Percentiles rank a stretch among this genome's conserved stretches.
Conservation (phyloP, 2,888 invertebrate genomes). For the Hirtodrosophila duncani region DNA sequence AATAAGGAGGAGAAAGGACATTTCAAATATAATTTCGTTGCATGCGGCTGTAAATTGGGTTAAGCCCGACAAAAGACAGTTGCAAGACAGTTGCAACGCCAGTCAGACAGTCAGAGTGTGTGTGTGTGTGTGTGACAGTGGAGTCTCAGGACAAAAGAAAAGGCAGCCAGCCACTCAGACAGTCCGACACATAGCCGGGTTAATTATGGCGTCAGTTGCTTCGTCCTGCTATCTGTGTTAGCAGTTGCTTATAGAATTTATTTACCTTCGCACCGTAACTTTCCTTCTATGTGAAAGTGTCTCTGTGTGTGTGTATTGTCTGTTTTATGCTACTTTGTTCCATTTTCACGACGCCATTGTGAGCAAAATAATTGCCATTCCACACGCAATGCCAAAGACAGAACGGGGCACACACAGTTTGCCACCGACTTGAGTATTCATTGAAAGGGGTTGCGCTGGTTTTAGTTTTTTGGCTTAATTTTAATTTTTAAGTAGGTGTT, state of each 20-base stretch:
- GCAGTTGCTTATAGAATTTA: constrained; percentile 24
- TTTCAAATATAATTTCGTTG: constrained; percentile 36
- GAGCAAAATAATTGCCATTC: constrained; percentile 48
- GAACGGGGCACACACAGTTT: constrained; percentile 14
- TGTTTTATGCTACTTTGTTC: constrained; percentile 32
- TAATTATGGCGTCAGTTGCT: constrained; percentile 54
- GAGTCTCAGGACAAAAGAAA: not conserved
- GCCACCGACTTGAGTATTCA: not conserved
- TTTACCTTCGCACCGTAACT: constrained; percentile 30
- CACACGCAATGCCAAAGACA: constrained; percentile 52
- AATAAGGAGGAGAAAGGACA: constrained; percentile 28
- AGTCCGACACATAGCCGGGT: constrained; percentile 40
- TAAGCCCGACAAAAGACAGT: constrained; percentile 35
- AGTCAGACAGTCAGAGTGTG: constrained; percentile 6
- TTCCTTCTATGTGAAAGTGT: no score
- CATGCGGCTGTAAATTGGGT: constrained; percentile 55
- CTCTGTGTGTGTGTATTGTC: constrained; percentile 39
- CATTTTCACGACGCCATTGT: constrained; percentile 25
- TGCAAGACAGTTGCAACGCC: constrained; percentile 31
- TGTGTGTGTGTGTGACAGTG: no score
- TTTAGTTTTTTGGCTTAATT: constrained; percentile 34
- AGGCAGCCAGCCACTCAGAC: constrained; percentile 1
- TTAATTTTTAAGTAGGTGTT: constrained; percentile 35
- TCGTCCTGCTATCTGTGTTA: constrained; percentile 18
- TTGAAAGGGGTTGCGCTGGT: no score